Evolutionary conservation across 2,113 vertebrate species (phyloP), one percentile per base, ranked within the genome.

Genomic region (Vanacampus margaritifer): DNA sequence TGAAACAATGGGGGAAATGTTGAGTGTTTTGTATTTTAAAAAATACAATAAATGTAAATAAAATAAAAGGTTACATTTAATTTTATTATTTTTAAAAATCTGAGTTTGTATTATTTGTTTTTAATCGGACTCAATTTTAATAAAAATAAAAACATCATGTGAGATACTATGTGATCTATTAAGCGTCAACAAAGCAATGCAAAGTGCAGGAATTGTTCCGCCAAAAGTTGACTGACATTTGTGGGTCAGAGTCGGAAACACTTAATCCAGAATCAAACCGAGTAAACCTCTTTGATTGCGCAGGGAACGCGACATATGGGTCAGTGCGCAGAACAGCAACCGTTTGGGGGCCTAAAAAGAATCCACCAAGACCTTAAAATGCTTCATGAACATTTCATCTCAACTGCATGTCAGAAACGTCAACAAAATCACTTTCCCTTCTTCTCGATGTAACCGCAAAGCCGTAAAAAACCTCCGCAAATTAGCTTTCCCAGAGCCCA

Each of bases 211-310:
- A 43, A 24, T 6, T 36, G 13, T 57, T 24, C 51, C 51, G 51
- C 51, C 11, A 24, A 54, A 11, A 26, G 23, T n/a, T 43, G n/a
- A 62, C 23, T 43, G 60, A 26, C 23, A 26, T 24, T 62, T 26
- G n/a, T 43, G 60, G 60, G 39, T 62, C 60, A 45, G 39, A 41
- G 60, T 57, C 54, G 26, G 39, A 62, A 43, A 24, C 9, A n/a
- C 58, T 60, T 41, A 62, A 26, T 62, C 60, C 60, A 62, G n/a
- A 26, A 26, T 26, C 39, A 62, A 61, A 62, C 37, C 12, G 12
- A 24, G 37, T 23, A 43, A 45, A 62, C 5, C n/a, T 62, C 60
- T 39, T 62, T 62, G 39, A 26, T 24, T 16, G 14, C 37, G 13
- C 11, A n/a, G 37, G 59, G 6, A 39, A 61, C 1, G 21, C 54